Evolutionary conservation across 2,113 vertebrate species (phyloP), one percentile per base, ranked within the genome.

Genomic region (Girardinichthys multiradiatus): DNA sequence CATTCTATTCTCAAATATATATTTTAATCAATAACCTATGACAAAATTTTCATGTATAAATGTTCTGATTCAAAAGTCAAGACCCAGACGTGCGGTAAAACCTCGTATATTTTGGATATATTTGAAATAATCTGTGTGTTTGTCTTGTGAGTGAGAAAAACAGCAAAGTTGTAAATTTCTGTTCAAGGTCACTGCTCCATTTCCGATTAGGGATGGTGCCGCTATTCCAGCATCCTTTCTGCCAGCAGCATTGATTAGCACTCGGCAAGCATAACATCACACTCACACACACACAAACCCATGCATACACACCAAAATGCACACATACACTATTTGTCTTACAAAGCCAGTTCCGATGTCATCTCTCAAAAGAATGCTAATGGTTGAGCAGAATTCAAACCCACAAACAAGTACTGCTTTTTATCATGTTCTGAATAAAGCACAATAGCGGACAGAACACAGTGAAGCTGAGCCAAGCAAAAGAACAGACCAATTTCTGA

Each of bases 211-310:
- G 80, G 82, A 85, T 87, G 72, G 70, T 78, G 88, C 81, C 73
- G 66, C 84, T 86, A 81, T 92, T 84, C 87, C 76, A 86, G 86
- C 87, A 91, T 87, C 85, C 91, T 86, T 80, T 89, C 83, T 89
- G 88, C 91, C 87, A 86, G 87, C 72, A 84, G 84, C 90, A 92
- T 91, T 91, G 90, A 92, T 92, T 92, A 92, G 86, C 68, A 90
- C 87, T 88, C 87, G 33, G 77, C 79, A 88, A 87, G 84, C 82
- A 87, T 88, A 89, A 88, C 82, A 87, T 86, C 87, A 88, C 60
- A 51, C 81, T 82, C 83, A 37, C 54, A n/a, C 66, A 21, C 39
- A 33, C 62, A 70, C 64, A 57, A 75, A 29, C 37, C 54, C 73
- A 30, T 33, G 66, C 24, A 39, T 67, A 57, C 57, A 33, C 68